Evolutionary conservation across 2,113 vertebrate species (phyloP), one percentile per base, ranked within the genome.

Genomic region (Lucifuga dentata): DNA sequence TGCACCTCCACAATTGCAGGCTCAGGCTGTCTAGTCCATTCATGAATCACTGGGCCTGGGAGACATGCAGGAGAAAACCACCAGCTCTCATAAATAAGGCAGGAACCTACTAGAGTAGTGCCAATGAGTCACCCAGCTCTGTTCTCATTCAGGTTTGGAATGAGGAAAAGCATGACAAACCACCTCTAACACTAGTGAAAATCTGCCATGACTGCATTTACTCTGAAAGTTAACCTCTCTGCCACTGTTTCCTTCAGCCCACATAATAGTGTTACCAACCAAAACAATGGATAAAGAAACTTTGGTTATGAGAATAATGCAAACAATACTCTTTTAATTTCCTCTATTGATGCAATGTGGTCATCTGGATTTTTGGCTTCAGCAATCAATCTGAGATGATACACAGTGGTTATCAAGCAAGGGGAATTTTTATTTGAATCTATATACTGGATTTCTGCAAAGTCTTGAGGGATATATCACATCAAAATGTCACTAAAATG

Each of bases 401-500:
- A 72, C 63, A 60, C 62, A 75, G 61, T 68, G 62, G 66, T 77
- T 85, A 74, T 78, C 52, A 66, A 63, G 39, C 48, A n/a, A n/a
- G 6, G 21, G 33, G 64, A 49, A 19, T 79, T 80, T 77, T 82
- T 74, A 76, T 88, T 69, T 81, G 56, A 83, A 82, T 74, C 72
- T 86, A 74, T 80, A 77, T 77, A 86, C 61, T 68, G 70, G 68
- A 78, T 90, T 87, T 84, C 79, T 59, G 69, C 52, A 79, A 80
- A 81, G 80, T 87, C 74, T 78, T 55, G 60, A 73, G 83, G 82
- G 83, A 88, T 63, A 68, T 84, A 75, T 90, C 88, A 75, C 81
- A 91, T 90, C 78, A 88, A 91, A 92, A 93, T 93, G 92, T 90
- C 91, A 92, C 80, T 83, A 91, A 92, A 92, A 93, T 92, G 90